Percentiles rank a stretch among this genome's conserved stretches.
Conservation (phyloP, 2,797 vertebrate genomes). For the Myripristis murdjan region DNA sequence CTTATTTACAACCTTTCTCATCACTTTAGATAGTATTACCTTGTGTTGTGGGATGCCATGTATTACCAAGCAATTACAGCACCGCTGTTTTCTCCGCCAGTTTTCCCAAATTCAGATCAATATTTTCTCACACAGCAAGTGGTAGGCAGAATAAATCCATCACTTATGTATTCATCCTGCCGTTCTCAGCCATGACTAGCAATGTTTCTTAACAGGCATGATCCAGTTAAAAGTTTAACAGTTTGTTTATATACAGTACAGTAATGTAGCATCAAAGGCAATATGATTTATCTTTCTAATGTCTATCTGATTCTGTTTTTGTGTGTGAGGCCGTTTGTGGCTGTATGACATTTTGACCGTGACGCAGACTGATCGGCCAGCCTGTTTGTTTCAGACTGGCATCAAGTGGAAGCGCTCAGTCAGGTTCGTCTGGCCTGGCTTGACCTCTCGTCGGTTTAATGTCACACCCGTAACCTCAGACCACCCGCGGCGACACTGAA, state of each 20-base stretch:
- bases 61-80: slow-evolving; percentile 2
- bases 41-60: slow-evolving; percentile 29
- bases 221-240: slow-evolving; percentile 22
- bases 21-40: slow-evolving; percentile 30
- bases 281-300: slow-evolving; percentile 13
- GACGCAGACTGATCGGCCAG: slow-evolving; percentile 26
- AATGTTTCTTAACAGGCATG: slow-evolving; percentile 22
- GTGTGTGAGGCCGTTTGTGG: slow-evolving; percentile 8
- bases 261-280: slow-evolving; percentile 27
- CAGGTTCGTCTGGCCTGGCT: slow-evolving; percentile 28
- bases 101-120: neutral
- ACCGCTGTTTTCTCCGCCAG: slow-evolving; percentile 9
- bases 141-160: slow-evolving; percentile 6
- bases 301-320: slow-evolving; percentile 28
- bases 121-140: slow-evolving; percentile 14
- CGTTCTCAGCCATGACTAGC: slow-evolving; percentile 5
- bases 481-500: slow-evolving; percentile 39
- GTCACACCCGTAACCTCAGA: slow-evolving; percentile 52
- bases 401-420: slow-evolving; percentile 28
- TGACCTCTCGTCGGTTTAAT: slow-evolving; percentile 32
- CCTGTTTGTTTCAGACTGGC: slow-evolving; percentile 17
- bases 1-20: slow-evolving; percentile 16
- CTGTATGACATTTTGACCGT: slow-evolving; percentile 30
- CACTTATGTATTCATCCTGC: neutral
- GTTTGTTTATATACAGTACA: slow-evolving; percentile 21